phyloP scores from a whole-genome alignment of 2,888 invertebrate species.

The Heteromurus nitidus region DNA sequence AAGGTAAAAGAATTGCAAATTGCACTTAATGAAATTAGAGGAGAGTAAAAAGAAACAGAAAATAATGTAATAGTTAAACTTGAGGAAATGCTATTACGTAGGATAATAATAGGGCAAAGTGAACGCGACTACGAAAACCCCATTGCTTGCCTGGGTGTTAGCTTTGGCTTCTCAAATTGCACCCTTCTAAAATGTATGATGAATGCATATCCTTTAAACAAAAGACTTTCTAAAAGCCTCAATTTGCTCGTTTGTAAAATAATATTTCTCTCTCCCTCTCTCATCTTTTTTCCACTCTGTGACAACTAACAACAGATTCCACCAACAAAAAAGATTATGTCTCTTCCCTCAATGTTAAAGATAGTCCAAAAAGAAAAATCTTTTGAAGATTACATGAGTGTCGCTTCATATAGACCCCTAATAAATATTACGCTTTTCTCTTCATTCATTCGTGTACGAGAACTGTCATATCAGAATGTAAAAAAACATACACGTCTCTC shows the following conservation, averaged over 20 bases:
- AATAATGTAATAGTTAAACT: neutral
- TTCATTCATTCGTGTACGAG: slow-evolving; percentile 6
- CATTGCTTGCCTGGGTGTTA: slow-evolving; percentile 9
- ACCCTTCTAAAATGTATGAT: neutral
- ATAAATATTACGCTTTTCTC: slow-evolving; percentile 9
- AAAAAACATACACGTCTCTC: no score
- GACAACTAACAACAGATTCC: slow-evolving; percentile 14
- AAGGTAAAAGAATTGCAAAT: slow-evolving; percentile 30
- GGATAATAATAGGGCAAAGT: neutral
- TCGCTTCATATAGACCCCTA: neutral
- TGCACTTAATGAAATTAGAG: slow-evolving; percentile 34
- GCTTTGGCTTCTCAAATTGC: neutral
- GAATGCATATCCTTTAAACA: neutral
- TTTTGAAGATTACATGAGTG: neutral
- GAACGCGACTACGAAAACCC: neutral
- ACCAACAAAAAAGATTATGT: no score
- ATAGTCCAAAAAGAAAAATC: no score
- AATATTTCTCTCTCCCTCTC: neutral
- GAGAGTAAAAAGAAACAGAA: neutral
- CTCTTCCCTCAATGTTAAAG: no score
- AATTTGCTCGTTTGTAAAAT: slow-evolving; percentile 2
- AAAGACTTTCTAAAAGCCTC: slow-evolving; percentile 28
- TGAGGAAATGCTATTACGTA: slow-evolving; percentile 32
- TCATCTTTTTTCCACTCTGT: neutral
- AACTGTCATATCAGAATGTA: neutral